Evolutionary conservation across 2,888 invertebrate genomes (phyloP).

Genomic region (Rhagonycha fulva): DNA sequence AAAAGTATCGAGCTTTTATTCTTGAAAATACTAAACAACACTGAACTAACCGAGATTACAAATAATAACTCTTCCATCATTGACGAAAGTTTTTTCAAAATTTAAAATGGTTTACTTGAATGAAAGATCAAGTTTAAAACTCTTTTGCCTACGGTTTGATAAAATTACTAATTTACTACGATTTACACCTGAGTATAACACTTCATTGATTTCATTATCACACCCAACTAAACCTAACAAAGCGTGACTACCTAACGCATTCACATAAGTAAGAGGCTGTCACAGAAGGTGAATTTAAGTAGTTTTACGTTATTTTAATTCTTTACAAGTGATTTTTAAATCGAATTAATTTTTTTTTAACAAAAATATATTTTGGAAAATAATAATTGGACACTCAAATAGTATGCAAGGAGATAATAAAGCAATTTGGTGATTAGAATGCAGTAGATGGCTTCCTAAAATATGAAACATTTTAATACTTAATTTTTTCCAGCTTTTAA

Average conservation of each 20-base stretch:
- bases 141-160: not conserved
- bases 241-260: not conserved
- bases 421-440: not conserved
- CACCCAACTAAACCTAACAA: not conserved
- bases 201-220: not conserved
- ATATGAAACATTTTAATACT: not conserved
- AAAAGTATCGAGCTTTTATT: constrained; percentile 39
- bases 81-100: not conserved
- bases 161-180: not conserved
- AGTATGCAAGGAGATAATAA: not conserved
- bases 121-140: not conserved
- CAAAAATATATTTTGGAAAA: not conserved
- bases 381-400: not conserved
- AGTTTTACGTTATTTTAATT: not conserved
- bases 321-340: not conserved
- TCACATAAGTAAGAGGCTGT: not conserved
- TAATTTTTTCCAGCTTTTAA: constrained; percentile 7
- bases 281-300: not conserved
- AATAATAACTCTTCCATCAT: not conserved
- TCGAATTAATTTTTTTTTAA: not conserved
- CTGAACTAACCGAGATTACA: not conserved
- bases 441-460: not conserved
- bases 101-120: not conserved
- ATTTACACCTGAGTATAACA: not conserved
- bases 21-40: constrained; percentile 8